A percentile compares a stretch with the other conserved stretches of the same genome.
These are phyloP conservation scores for Sebastiscus tertius DNA, from an alignment of 2,797 vertebrate species.

Conservation along the genomic window DNA sequence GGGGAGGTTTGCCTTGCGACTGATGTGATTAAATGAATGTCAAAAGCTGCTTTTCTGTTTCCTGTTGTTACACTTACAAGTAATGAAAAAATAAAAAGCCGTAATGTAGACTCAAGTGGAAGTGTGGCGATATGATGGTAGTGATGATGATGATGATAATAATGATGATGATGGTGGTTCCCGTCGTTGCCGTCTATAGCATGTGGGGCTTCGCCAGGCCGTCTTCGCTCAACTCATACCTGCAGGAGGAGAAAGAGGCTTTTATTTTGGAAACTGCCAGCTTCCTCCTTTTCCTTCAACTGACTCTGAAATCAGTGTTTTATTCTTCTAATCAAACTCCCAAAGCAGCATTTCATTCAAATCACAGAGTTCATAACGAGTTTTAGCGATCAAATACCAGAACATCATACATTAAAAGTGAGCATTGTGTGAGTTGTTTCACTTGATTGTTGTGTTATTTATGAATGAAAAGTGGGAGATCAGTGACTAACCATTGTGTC, in stretches of 20 bases:
- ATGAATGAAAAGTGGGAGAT: not conserved
- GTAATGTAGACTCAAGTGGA: conserved; percentile 59
- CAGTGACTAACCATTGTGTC: conserved; percentile 90
- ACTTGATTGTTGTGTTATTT: not conserved
- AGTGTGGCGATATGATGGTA: conserved; percentile 4
- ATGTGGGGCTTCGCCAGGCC: conserved; percentile 79
- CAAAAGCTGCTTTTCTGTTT: conserved; percentile 63
- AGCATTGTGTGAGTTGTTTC: not conserved
- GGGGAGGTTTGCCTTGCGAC: conserved; percentile 67
- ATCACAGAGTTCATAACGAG: not conserved
- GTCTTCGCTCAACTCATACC: conserved; percentile 94
- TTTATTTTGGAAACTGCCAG: not conserved
- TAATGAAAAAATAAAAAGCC: conserved; percentile 73
- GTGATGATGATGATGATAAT: not conserved
- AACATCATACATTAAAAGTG: not conserved
- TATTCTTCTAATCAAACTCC: not conserved
- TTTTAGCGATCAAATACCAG: too few relatives aligned
- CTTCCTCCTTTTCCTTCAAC: not conserved
- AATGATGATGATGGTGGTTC: conserved; percentile 25
- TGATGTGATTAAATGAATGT: conserved; percentile 63
- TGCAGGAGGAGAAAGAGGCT: conserved; percentile 57
- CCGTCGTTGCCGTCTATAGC: conserved; percentile 68
- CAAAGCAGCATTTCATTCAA: not conserved
- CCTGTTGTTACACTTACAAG: conserved; percentile 54
- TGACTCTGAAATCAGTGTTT: not conserved